These are phyloP conservation scores for Belonocnema kinseyi DNA, from an alignment of 1,140 invertebrate genomes.

Conservation along the genomic window DNA sequence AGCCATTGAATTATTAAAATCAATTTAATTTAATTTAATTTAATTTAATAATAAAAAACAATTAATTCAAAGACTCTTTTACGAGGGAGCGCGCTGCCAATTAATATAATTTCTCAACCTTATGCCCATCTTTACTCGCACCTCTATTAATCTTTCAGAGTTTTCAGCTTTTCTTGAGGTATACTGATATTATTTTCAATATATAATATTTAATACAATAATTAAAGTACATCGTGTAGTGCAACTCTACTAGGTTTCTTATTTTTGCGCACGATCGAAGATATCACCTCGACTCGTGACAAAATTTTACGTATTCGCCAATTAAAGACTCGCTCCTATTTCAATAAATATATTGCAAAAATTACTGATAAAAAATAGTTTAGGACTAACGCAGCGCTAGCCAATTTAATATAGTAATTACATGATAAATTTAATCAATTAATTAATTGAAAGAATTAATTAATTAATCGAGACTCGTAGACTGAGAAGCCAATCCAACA, in stretches of 20 bases:
- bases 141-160: not conserved
- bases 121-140: constrained; percentile 14
- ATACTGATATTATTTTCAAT: constrained; percentile 28
- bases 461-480: constrained; percentile 15
- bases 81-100: constrained; percentile 3
- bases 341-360: constrained; percentile 21
- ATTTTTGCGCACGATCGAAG: constrained; percentile 18
- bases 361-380: constrained; percentile 27
- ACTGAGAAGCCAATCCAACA: constrained; percentile 3
- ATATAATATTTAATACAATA: constrained; percentile 23
- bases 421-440: not conserved
- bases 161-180: constrained; percentile 18
- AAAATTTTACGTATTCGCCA: constrained; percentile 15
- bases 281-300: constrained; percentile 4
- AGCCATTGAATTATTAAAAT: not conserved
- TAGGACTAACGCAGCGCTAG: constrained; percentile 12
- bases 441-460: not conserved
- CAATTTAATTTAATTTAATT: not conserved
- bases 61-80: not conserved
- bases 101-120: constrained; percentile 14
- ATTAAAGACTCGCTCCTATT: not conserved
- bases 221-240: constrained; percentile 21
- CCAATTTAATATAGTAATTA: not conserved
- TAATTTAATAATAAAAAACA: not conserved
- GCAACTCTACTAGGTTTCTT: constrained; percentile 28